phyloP scores from a whole-genome alignment of 2,113 vertebrate species.

The Vireo altiloquus region DNA sequence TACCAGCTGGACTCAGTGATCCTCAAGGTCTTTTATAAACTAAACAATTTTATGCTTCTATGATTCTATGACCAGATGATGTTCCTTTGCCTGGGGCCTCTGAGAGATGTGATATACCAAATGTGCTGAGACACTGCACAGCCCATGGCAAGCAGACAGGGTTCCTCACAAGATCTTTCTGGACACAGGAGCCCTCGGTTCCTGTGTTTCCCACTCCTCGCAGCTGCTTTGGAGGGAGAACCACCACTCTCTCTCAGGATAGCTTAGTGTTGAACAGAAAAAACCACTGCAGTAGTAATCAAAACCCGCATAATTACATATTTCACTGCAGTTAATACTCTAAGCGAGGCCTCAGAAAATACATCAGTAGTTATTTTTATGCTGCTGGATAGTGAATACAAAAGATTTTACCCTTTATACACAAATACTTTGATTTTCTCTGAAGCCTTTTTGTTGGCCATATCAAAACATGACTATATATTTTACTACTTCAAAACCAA shows the following conservation, averaged over 20 bases:
- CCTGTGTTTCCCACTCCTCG: fast-evolving
- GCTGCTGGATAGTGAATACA: background rate
- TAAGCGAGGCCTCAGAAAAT: background rate
- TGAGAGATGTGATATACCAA: fast-evolving
- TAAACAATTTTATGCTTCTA: background rate
- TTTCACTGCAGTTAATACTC: background rate
- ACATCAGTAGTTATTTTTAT: background rate
- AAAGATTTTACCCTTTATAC: background rate
- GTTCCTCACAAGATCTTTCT: background rate
- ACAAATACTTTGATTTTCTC: background rate
- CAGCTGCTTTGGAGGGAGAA: background rate
- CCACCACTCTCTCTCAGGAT: background rate
- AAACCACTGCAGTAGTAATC: background rate
- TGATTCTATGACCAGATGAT: background rate
- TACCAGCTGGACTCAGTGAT: background rate
- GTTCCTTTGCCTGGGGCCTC: background rate
- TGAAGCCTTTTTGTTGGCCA: background rate
- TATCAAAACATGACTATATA: background rate
- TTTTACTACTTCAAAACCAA: background rate
- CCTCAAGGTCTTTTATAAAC: background rate
- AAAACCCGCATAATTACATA: background rate
- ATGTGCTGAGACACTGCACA: background rate
- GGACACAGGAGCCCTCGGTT: background rate
- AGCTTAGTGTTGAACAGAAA: background rate
- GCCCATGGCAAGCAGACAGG: background rate